These are phyloP conservation scores for Hirudinaria manillensis DNA, from an alignment of 2,888 invertebrate genomes.

Conservation along the genomic window DNA sequence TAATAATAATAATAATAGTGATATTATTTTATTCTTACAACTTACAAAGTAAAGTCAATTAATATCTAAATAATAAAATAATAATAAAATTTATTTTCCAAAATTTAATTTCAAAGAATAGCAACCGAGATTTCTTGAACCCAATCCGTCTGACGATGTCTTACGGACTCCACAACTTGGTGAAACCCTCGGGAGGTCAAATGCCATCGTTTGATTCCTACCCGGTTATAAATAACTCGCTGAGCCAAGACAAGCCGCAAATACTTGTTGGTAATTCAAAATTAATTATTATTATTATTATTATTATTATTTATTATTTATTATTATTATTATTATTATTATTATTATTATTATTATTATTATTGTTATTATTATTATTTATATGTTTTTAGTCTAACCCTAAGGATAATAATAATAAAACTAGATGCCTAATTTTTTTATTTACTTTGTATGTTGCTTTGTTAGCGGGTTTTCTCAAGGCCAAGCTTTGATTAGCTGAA, in stretches of 20 bases:
- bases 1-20: too few species aligned
- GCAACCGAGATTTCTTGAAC: conserved; percentile 54
- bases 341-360: too few species aligned
- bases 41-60: too few species aligned
- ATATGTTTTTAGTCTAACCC: too few species aligned
- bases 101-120: conserved; percentile 42
- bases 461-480: too few species aligned
- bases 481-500: too few species aligned
- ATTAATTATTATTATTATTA: background rate
- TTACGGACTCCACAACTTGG: conserved; percentile 32
- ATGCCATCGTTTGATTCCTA: conserved; percentile 70
- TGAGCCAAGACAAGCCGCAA: background rate
- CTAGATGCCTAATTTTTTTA: too few species aligned
- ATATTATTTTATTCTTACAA: too few species aligned
- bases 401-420: too few species aligned
- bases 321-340: too few species aligned
- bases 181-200: conserved; percentile 33
- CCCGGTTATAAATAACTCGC: conserved; percentile 72
- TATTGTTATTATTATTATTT: too few species aligned
- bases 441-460: too few species aligned
- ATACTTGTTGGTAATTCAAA: background rate
- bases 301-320: background rate
- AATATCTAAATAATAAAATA: background rate
- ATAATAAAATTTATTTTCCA: background rate
- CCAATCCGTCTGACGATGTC: conserved; percentile 65